Base-by-base conservation (phyloP, 2,888 invertebrate genomes). In the Pterostichus madidus region DNA sequence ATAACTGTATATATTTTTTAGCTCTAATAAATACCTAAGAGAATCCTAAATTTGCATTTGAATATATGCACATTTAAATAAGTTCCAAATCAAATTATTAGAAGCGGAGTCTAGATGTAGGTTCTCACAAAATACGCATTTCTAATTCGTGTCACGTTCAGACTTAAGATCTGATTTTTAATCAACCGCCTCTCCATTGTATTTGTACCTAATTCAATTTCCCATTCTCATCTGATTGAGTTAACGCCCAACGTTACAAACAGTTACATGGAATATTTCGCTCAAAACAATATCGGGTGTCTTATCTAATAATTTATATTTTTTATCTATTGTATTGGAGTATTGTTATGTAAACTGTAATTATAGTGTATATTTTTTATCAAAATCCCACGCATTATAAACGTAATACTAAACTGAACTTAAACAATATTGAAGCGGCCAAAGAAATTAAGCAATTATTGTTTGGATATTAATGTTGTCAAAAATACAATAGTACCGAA, bases 121-220 rank as follows among this genome's bases (percentile, higher is more conserved):
- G 31, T 64, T 64, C 13, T 10, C 64, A 64, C 64, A 64, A 35
- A 64, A 64, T 64, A 64, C 64, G 64, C n/a, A 35, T 32, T 64
- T 64, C 32, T 64, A 35, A 64, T 64, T 64, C 64, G 13, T n/a
- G 64, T 64, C 64, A 64, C 64, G 64, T 64, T 31, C 64, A 64
- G 64, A 64, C 64, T 64, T 64, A 35, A 64, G 64, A 64, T 64
- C 64, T 64, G 68, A 71, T 71, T 71, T 71, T 71, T 71, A 71
- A 71, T 71, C 68, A 71, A 44, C 68, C 44, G 44, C 44, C 68
- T 71, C 68, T 71, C 68, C 44, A 71, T 71, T 71, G 68, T 71
- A 32, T 35, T 64, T 71, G 68, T 44, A 17, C 44, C 68, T 71
- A 71, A 71, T 71, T 71, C 44, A 71, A 71, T 71, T 71, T 44